A percentile compares a stretch with the other conserved stretches of the same genome.
phyloP scores from a whole-genome alignment of 1,140 invertebrate species.

The Penaeus indicus region DNA sequence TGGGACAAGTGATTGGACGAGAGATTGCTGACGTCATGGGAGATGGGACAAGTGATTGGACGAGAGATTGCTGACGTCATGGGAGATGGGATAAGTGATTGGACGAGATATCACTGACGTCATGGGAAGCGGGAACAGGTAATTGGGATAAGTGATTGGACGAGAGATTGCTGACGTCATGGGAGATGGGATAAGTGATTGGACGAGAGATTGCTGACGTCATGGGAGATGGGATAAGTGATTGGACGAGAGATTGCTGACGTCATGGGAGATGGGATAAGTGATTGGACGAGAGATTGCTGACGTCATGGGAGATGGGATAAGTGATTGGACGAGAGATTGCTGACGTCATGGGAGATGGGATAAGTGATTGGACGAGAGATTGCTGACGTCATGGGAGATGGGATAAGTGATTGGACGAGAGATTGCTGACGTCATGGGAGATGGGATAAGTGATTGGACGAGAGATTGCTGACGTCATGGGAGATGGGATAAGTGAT shows the following conservation, averaged over 20 bases:
- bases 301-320: slow-evolving; percentile 22
- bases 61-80: slow-evolving; percentile 27
- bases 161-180: slow-evolving; percentile 41
- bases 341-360: slow-evolving; percentile 40
- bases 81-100: slow-evolving; percentile 19
- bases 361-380: slow-evolving; percentile 35
- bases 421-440: slow-evolving; percentile 8
- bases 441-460: slow-evolving; percentile 9
- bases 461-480: background rate
- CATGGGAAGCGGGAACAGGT: slow-evolving; percentile 16
- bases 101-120: slow-evolving; percentile 9
- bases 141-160: slow-evolving; percentile 34
- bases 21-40: slow-evolving; percentile 40
- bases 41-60: slow-evolving; percentile 31
- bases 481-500: slow-evolving; percentile 6
- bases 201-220: slow-evolving; percentile 33
- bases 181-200: slow-evolving; percentile 19
- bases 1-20: slow-evolving; percentile 15
- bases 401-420: slow-evolving; percentile 17
- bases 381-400: slow-evolving; percentile 22
- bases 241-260: slow-evolving; percentile 5
- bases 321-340: slow-evolving; percentile 21
- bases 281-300: background rate
- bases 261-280: slow-evolving; percentile 30
- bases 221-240: slow-evolving; percentile 18